A percentile compares a stretch with the other conserved stretches of the same genome.
Evolutionary conservation across 2,113 vertebrate species (phyloP).

Genomic region (Bubo scandiacus): DNA sequence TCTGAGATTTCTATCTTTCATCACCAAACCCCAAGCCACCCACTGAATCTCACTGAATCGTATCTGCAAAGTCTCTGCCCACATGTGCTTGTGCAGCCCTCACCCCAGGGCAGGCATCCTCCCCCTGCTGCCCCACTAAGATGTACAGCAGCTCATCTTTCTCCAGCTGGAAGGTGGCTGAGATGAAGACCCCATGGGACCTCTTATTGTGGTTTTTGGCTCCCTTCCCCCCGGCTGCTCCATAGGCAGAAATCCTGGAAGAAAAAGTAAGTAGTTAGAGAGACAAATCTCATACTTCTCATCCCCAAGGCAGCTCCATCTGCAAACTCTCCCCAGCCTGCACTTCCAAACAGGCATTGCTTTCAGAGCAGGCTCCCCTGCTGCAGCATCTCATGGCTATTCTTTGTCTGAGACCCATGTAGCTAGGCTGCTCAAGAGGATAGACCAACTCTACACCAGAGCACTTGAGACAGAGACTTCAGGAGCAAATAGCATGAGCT

Average conservation of each 20-base stretch:
- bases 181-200: conserved; percentile 86
- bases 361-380: neutral
- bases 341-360: neutral
- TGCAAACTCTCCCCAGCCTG: neutral
- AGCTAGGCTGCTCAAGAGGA: neutral
- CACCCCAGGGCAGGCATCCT: conserved; percentile 89
- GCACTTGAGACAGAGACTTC: neutral
- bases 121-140: conserved; percentile 89
- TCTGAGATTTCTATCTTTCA: neutral
- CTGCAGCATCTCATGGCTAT: neutral
- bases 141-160: conserved; percentile 85
- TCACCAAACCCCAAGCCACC: neutral
- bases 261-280: neutral
- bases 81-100: conserved; percentile 32
- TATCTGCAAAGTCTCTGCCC: neutral
- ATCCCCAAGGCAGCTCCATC: neutral
- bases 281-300: neutral
- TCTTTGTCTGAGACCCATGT: neutral
- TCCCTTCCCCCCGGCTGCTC: conserved; percentile 87
- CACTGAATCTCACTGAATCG: neutral
- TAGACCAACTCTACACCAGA: neutral
- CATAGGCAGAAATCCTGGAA: conserved; percentile 88
- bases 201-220: conserved; percentile 90
- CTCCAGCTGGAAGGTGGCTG: conserved; percentile 83
- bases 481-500: neutral